These are phyloP conservation scores for Forficula auricularia DNA, from an alignment of 1,140 invertebrate genomes.

Conservation along the genomic window DNA sequence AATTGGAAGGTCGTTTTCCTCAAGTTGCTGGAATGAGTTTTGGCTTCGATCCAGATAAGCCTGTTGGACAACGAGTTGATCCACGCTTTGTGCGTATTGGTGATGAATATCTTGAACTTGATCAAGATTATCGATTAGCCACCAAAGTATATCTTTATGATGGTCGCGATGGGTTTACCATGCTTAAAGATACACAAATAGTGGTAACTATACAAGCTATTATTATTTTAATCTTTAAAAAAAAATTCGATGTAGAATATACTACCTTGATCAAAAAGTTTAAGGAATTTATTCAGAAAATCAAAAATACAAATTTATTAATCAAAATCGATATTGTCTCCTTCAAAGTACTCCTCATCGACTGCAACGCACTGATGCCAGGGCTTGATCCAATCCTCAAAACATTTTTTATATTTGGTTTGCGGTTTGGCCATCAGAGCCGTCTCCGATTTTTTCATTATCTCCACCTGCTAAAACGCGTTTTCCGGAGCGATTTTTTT, in stretches of 20 bases:
- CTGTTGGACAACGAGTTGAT: constrained; percentile 49
- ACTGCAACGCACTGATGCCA: too few species aligned
- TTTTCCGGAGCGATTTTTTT: too few species aligned
- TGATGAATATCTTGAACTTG: constrained; percentile 56
- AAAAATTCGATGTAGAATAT: not conserved
- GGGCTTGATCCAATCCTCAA: too few species aligned
- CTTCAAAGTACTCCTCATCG: too few species aligned
- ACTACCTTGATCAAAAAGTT: not conserved
- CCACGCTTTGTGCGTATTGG: constrained; percentile 57
- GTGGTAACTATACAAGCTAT: constrained; percentile 35
- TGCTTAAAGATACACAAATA: constrained; percentile 51
- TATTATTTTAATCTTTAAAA: too few species aligned
- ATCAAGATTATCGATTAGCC: constrained; percentile 56
- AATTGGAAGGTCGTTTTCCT: constrained; percentile 63
- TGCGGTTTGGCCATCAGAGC: too few species aligned
- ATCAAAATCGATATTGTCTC: too few species aligned
- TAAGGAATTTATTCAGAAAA: too few species aligned
- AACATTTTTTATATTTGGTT: too few species aligned
- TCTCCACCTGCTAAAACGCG: too few species aligned
- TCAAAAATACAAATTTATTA: too few species aligned
- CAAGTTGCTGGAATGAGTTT: constrained; percentile 68
- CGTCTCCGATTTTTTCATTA: too few species aligned
- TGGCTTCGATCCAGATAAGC: constrained; percentile 61
- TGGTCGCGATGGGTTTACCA: constrained; percentile 72
- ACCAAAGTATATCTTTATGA: constrained; percentile 62